Base-by-base conservation (phyloP, 23 tunicate genomes). In the Trididemnum miniatum region DNA sequence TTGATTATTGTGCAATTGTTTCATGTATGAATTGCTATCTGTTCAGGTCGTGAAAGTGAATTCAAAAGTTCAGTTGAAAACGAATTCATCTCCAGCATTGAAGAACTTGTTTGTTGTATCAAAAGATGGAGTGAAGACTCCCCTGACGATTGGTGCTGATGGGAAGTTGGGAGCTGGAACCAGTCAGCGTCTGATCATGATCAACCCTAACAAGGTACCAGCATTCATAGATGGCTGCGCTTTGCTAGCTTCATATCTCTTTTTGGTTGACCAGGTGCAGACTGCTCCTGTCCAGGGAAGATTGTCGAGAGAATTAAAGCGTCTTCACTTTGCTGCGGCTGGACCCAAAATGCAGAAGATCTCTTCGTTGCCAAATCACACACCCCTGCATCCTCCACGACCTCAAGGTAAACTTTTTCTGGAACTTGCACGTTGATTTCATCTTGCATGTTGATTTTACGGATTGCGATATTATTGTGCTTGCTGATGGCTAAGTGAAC, bases 61-160 rank as follows among this genome's bases (percentile, higher is more conserved):
- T 20, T 36, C 62, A 1, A 84, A 77, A 37, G 79, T 84, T 64
- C 82, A 84, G 27, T 62, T 87, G 73, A 79, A 86, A 49, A 29
- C 83, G 0, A 63, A 30, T 26, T 23, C 85, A 0, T 25, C 91
- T 1, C 26, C 88, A 15, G 54, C 85, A 20, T 31, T 92, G 34
- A 92, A 87, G 72, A 83, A 85, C 28, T 79, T 92, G 38, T 92
- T 87, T 60, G 97, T 91, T 60, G 74, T 92, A 62, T 63, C 76
- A 49, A 92, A 92, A 40, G 92, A 87, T 59, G 97, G 97, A 30
- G 81, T 79, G 3, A 76, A 83, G 36, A 92, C 97, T 0, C 97
- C 90, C 29, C 89, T 92, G 28, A 87, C 84, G 22, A 59, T 92
- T 27, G 92, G 89, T 15, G 62, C 97, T 33, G 85, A 88, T 12